phyloP scores from a whole-genome alignment of 2,888 invertebrate species.

The Bedellia somnulentella region DNA sequence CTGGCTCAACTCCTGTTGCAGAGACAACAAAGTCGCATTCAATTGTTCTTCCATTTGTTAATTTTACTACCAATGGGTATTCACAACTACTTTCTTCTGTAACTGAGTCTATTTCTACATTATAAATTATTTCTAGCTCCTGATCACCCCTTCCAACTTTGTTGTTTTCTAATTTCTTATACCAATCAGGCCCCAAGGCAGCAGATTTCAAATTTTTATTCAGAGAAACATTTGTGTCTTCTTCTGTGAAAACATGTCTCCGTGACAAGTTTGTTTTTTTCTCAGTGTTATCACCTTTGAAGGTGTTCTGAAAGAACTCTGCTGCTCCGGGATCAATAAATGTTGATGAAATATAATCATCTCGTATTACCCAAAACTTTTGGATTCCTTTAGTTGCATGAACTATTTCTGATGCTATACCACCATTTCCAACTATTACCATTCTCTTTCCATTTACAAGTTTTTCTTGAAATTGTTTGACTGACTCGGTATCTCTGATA shows the following conservation, averaged over 20 bases:
- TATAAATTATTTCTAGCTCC: slow-evolving; percentile 64
- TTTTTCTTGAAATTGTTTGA: slow-evolving; percentile 72
- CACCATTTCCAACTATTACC: slow-evolving; percentile 93
- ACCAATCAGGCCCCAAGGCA: slow-evolving; percentile 98
- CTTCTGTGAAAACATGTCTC: slow-evolving; percentile 70
- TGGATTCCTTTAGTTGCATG: slow-evolving; percentile 84
- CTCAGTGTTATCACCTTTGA: slow-evolving; percentile 19
- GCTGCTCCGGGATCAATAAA: slow-evolving; percentile 97
- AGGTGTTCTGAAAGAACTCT: slow-evolving; percentile 76
- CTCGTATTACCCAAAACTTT: slow-evolving; percentile 92
- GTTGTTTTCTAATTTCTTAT: slow-evolving; percentile 61
- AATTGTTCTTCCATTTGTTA: slow-evolving; percentile 72
- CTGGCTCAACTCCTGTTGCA: slow-evolving; percentile 89
- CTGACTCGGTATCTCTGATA: slow-evolving; percentile 94
- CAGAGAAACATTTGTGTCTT: slow-evolving; percentile 32
- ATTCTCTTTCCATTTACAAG: slow-evolving; percentile 71
- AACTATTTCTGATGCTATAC: slow-evolving; percentile 96
- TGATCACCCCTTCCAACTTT: slow-evolving; percentile 55
- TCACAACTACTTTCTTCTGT: slow-evolving; percentile 28
- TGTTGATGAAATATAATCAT: slow-evolving; percentile 88
- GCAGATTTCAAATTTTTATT: slow-evolving; percentile 69
- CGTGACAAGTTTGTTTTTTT: slow-evolving; percentile 43
- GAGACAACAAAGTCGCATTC: slow-evolving; percentile 91
- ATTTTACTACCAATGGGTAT: slow-evolving; percentile 71
- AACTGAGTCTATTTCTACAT: slow-evolving; percentile 56